Base-by-base conservation (phyloP, 2,113 vertebrate species). In the Nestor notabilis region DNA sequence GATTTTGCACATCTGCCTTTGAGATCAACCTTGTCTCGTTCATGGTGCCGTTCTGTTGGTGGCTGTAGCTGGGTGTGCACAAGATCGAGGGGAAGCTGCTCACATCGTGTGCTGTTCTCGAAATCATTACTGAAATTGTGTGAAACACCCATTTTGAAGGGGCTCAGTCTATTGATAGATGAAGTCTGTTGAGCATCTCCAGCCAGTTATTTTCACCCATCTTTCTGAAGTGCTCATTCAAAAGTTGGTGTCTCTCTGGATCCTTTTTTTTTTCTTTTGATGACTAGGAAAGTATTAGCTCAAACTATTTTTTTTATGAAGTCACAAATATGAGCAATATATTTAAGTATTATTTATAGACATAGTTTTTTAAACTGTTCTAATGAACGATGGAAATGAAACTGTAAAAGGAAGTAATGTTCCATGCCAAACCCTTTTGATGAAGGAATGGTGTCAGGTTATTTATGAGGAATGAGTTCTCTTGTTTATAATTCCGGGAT, bases 301-400 rank as follows among this genome's bases (percentile, higher is more conserved):
- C 19, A 37, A 90, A 64, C 19, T 96, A 65, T 61, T 92, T 93
- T 95, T 83, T 93, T 92, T 83, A 92, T 69, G 7, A 92, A 94
- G 69, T 94, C 53, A 92, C 50, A 76, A 89, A 87, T 87, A 76
- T 11, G 35, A 95, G 82, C 78, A 91, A 96, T 95, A 80, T 89
- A 76, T 94, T 92, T 89, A 81, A 92, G 35, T 94, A 82, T 47
- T 94, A 80, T 69, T 69, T 90, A 78, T 56, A 96, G 88, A 81
- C 55, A 27, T 93, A 92, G 65, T 82, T 96, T 96, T 97, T 87
- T 94, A 97, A 92, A 68, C 70, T 79, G 81, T 76, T 89, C 4
- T 15, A 82, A 87, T 43, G 56, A 89, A 64, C 4, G 15, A 55
- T 60, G 72, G 68, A 37, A 80, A 77, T 76, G 44, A 31, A 95